Percentiles rank a stretch among this genome's conserved stretches.
Evolutionary conservation across 2,113 vertebrate genomes (phyloP).

Genomic region (Saimiri boliviensis): DNA sequence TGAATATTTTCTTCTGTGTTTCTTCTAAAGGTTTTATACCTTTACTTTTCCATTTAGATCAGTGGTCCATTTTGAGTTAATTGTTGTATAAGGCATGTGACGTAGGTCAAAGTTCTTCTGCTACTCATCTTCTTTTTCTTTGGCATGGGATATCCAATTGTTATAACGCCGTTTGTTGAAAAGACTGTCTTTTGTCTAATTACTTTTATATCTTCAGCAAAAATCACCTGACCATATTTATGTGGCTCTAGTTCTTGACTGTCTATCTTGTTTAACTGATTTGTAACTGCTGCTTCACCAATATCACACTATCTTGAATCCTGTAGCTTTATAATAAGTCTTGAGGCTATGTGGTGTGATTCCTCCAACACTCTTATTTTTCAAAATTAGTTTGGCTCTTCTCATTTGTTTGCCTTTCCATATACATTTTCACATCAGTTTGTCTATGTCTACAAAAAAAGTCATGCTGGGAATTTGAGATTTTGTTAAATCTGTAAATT

Average conservation of each 20-base stretch:
- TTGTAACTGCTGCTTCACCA: background rate
- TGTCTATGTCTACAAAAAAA: background rate
- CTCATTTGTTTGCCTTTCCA: background rate
- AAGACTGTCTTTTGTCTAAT: background rate
- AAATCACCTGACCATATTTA: background rate
- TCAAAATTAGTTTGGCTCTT: background rate
- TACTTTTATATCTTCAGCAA: background rate
- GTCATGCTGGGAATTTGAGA: background rate
- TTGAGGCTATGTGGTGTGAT: background rate
- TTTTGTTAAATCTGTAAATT: background rate
- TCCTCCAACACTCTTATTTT: background rate
- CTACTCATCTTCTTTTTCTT: background rate
- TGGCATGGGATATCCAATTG: background rate
- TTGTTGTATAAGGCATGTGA: background rate
- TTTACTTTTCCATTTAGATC: background rate
- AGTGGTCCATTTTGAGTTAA: background rate
- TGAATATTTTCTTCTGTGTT: background rate
- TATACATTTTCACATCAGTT: background rate
- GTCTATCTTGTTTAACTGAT: background rate
- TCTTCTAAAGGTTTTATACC: background rate
- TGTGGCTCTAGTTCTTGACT: background rate
- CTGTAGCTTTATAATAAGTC: background rate
- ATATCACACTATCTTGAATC: background rate
- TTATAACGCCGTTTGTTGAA: background rate
- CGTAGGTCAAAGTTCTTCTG: background rate